Conservation (phyloP, 2,888 invertebrate species). For the Aleiodes leptofemur region DNA sequence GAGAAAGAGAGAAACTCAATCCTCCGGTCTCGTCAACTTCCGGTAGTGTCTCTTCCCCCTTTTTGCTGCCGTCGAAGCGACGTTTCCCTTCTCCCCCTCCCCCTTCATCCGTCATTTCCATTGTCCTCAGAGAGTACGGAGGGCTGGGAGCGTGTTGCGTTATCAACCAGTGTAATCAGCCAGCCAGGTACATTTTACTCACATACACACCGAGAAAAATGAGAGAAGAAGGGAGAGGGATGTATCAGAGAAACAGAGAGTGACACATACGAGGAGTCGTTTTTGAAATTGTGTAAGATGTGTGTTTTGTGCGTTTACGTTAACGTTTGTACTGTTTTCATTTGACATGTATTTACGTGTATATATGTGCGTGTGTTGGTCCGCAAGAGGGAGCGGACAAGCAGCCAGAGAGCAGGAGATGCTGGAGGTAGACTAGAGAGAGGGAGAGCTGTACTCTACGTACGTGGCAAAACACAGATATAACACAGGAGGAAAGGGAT, state of each 20-base stretch:
- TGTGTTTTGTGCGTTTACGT: conserved; percentile 9
- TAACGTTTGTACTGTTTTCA: neutral
- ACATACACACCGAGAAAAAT: conserved; percentile 23
- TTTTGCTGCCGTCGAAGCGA: conserved; percentile 35
- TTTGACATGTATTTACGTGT: neutral
- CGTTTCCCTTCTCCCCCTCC: conserved; percentile 45
- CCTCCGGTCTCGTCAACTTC: conserved; percentile 49
- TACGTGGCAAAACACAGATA: conserved; percentile 34
- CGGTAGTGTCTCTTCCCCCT: conserved; percentile 34
- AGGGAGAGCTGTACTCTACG: conserved; percentile 24
- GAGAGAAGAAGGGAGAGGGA: conserved; percentile 32
- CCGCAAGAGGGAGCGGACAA: conserved; percentile 25
- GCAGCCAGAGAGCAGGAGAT: conserved; percentile 7
- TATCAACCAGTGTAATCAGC: conserved; percentile 67
- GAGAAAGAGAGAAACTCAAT: neutral
- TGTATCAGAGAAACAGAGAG: neutral
- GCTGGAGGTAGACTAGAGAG: conserved; percentile 8
- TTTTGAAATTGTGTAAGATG: conserved; percentile 13
- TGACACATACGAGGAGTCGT: neutral
- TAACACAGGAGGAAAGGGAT: conserved; percentile 47
- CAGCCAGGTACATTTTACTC: conserved; percentile 53
- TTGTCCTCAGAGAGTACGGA: conserved; percentile 50
- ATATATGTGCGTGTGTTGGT: conserved; percentile 10
- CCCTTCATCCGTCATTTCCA: conserved; percentile 55
- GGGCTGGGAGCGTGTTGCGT: conserved; percentile 57